Base-by-base conservation (phyloP, 2,888 invertebrate genomes). In the Metopia argyrocephala region DNA sequence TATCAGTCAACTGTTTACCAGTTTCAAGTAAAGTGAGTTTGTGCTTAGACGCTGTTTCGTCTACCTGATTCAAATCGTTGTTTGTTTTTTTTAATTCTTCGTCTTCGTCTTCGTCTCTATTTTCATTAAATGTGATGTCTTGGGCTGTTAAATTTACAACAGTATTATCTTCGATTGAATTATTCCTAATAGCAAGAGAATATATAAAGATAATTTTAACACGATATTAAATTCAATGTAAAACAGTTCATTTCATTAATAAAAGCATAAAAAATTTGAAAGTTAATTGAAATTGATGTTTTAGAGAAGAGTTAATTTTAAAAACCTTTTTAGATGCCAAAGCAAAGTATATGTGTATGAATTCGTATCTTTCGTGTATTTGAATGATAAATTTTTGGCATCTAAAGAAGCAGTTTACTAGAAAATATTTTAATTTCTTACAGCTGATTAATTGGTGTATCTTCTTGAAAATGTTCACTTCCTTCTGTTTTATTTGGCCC, bases 401-500 rank as follows among this genome's bases (percentile, higher is more conserved):
- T 74, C 76, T 65, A 74, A 79, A 65, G 48, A 73, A 62, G 38
- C 45, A 64, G 27, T 25, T 27, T 45, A 62, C 18, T 48, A 65
- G 27, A 31, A 64, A 69, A 38, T 38, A 25, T 61, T 69, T 46
- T 56, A 38, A 23, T 78, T 62, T 78, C 82, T 78, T 80, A 80
- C 82, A 80, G 52, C 78, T 78, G 75, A 69, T 73, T 78, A 9
- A 59, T 23, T 61, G 70, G 6, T 56, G 70, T 12, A 54, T 59
- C 50, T 59, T 73, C 28, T 48, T 52, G 28, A 27, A 64, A 57
- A 54, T 68, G 28, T 64, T 78, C 83, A 25, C 50, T 56, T 75
- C 38, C 54, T 46, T 74, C 61, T 46, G 46, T 59, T 66, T 79
- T 85, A 66, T 57, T 83, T 25, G 88, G 87, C 18, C 88, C 88